Conservation (phyloP, 2,113 vertebrate species). For the Menidia beryllina region DNA sequence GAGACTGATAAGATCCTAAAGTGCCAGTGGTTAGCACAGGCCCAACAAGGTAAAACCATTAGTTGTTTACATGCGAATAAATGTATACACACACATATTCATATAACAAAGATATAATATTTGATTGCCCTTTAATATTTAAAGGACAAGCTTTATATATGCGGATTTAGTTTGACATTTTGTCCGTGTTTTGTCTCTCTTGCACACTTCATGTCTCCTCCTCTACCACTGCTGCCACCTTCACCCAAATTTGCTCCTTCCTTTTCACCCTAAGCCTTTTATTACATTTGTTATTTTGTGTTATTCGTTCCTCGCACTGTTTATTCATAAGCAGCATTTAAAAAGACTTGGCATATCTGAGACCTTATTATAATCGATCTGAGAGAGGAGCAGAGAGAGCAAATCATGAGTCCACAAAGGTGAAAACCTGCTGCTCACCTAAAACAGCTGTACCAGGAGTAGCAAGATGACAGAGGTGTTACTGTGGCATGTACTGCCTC, state of each 20-base stretch:
- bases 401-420: slow-evolving; percentile 40
- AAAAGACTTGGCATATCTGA: slow-evolving; percentile 54
- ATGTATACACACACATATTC: too few species aligned
- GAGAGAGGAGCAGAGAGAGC: slow-evolving; percentile 13
- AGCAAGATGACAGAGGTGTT: slow-evolving; percentile 51
- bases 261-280: slow-evolving; percentile 39
- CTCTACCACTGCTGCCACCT: neutral
- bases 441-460: slow-evolving; percentile 60
- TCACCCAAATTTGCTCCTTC: slow-evolving; percentile 15
- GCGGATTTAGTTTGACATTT: slow-evolving; percentile 7
- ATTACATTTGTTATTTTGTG: slow-evolving; percentile 54
- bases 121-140: too few species aligned
- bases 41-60: slow-evolving; percentile 5
- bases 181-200: slow-evolving; percentile 32
- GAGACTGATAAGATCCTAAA: slow-evolving; percentile 22
- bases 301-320: slow-evolving; percentile 62
- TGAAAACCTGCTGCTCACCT: slow-evolving; percentile 51
- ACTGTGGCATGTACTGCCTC: slow-evolving; percentile 49
- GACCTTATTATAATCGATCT: slow-evolving; percentile 32
- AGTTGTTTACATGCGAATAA: neutral
- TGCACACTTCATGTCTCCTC: slow-evolving; percentile 9
- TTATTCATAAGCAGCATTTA: slow-evolving; percentile 71
- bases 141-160: neutral
- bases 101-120: too few species aligned
- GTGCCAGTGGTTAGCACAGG: slow-evolving; percentile 12